Percentiles rank a stretch among this genome's conserved stretches.
These are phyloP conservation scores for Hemitrygon akajei DNA, from an alignment of 2,797 vertebrate species.

Conservation along the genomic window DNA sequence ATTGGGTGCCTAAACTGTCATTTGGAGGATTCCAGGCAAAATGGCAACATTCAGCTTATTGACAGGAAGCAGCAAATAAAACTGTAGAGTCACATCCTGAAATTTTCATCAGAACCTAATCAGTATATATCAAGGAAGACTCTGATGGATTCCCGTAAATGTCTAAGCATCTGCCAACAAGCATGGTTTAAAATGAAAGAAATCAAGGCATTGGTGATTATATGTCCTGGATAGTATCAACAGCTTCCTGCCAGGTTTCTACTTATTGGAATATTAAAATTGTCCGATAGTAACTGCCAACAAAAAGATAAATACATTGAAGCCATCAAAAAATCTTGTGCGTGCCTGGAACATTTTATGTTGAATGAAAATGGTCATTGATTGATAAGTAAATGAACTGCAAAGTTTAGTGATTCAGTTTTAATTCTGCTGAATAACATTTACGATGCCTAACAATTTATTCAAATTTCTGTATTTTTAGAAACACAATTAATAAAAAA, in stretches of 20 bases:
- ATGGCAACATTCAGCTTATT: neutral
- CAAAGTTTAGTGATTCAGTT: neutral
- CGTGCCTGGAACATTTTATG: neutral
- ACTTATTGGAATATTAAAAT: neutral
- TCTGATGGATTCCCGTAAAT: neutral
- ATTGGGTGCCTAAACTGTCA: neutral
- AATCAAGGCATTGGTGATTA: neutral
- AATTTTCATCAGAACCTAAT: neutral
- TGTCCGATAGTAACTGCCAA: neutral
- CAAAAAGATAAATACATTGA: neutral
- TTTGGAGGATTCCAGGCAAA: neutral
- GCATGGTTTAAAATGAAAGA: neutral
- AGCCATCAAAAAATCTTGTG: neutral
- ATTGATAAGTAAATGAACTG: neutral
- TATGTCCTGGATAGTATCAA: neutral
- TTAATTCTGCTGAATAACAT: conserved; percentile 4
- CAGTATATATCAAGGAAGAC: neutral
- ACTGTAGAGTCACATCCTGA: neutral
- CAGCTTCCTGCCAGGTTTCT: neutral
- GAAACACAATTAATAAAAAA: neutral
- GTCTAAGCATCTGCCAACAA: neutral
- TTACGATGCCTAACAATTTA: neutral
- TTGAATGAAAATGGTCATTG: neutral
- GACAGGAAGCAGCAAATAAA: neutral
- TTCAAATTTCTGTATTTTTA: neutral